These are phyloP conservation scores for Athripsodes cinereus DNA, from an alignment of 2,888 invertebrate species.

Conservation along the genomic window DNA sequence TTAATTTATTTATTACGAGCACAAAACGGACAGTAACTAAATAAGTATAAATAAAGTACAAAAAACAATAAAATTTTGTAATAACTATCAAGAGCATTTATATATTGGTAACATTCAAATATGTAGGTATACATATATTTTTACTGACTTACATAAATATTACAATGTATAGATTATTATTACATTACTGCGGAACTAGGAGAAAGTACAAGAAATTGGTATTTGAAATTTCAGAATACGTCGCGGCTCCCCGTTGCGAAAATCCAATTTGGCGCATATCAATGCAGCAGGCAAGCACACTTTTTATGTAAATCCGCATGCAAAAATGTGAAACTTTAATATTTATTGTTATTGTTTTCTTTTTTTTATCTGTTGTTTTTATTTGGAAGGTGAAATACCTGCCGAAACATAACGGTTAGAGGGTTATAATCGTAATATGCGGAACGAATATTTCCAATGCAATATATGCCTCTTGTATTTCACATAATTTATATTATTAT, in stretches of 20 bases:
- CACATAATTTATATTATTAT: no score
- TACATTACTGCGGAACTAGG: background rate
- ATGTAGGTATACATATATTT: no score
- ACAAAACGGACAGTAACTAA: background rate
- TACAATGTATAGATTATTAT: no score
- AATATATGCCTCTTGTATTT: no score
- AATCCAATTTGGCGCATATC: slow-evolving; percentile 5
- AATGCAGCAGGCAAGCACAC: background rate
- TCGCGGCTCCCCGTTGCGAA: background rate
- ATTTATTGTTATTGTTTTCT: slow-evolving; percentile 2
- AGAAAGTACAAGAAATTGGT: background rate
- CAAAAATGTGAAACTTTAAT: slow-evolving; percentile 1
- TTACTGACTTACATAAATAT: no score
- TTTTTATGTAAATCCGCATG: slow-evolving; percentile 2
- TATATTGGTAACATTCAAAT: no score
- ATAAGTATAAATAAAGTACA: background rate
- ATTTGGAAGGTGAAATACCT: slow-evolving; percentile 2
- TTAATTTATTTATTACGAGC: background rate
- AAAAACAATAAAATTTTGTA: background rate
- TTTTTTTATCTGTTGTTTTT: background rate
- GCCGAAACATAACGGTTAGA: background rate
- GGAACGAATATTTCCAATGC: no score
- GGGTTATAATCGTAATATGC: background rate
- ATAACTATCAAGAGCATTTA: no score
- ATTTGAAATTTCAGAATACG: background rate